phyloP scores from a whole-genome alignment of 2,888 invertebrate species.

The Pseudococcus viburni region DNA sequence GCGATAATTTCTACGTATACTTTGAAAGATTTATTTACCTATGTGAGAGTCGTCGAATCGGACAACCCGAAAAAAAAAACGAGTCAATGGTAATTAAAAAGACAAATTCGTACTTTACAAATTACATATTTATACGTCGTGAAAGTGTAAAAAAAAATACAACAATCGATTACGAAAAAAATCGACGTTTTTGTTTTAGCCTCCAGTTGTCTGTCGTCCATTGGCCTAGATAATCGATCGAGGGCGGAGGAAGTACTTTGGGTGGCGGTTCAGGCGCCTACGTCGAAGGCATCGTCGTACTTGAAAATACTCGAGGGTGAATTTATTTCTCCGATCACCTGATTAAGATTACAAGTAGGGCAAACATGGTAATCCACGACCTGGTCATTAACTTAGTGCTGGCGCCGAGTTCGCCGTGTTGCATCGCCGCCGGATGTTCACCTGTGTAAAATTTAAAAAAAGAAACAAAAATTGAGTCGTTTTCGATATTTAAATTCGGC shows the following conservation, averaged over 20 bases:
- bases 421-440: slow-evolving; percentile 85
- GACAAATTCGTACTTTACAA: slow-evolving; percentile 16
- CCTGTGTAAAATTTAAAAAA: slow-evolving; percentile 72
- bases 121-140: slow-evolving; percentile 45
- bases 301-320: neutral
- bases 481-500: neutral
- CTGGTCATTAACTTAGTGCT: slow-evolving; percentile 68
- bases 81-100: slow-evolving; percentile 12
- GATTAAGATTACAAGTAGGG: slow-evolving; percentile 53
- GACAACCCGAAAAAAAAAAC: neutral
- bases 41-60: slow-evolving; percentile 13
- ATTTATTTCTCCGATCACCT: slow-evolving; percentile 56
- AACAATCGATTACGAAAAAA: slow-evolving; percentile 32
- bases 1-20: slow-evolving; percentile 4
- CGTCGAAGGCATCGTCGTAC: slow-evolving; percentile 41
- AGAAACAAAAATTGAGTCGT: slow-evolving; percentile 21
- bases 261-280: neutral
- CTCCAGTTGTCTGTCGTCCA: neutral
- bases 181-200: slow-evolving; percentile 1
- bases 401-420: slow-evolving; percentile 74
- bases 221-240: slow-evolving; percentile 2
- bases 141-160: slow-evolving; percentile 33
- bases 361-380: slow-evolving; percentile 67
- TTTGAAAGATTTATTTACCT: slow-evolving; percentile 8
- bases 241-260: neutral